These are phyloP conservation scores for Coleophora flavipennella DNA, from an alignment of 2,888 invertebrate genomes.

Conservation along the genomic window DNA sequence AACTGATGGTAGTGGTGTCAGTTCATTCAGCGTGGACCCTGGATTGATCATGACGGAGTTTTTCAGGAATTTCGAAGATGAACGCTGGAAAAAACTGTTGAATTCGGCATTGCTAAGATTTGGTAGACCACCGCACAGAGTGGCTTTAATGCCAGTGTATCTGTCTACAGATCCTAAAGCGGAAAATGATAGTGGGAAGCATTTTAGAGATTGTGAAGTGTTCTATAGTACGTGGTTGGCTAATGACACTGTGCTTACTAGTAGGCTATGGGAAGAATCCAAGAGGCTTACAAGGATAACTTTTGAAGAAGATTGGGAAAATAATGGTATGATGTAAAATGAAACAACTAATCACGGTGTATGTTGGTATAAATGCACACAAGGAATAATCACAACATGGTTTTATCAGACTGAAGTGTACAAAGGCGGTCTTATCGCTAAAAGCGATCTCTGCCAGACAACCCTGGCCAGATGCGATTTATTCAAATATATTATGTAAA, in stretches of 20 bases:
- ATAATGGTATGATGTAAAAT: not conserved
- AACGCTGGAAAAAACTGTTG: constrained; percentile 21
- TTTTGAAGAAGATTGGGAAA: constrained; percentile 43
- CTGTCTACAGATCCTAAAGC: constrained; percentile 38
- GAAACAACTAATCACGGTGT: too few relatives aligned
- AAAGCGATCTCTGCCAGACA: too few relatives aligned
- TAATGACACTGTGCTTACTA: constrained; percentile 31
- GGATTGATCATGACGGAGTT: constrained; percentile 85
- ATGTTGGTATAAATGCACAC: too few relatives aligned
- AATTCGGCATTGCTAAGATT: constrained; percentile 27
- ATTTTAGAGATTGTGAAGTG: constrained; percentile 44
- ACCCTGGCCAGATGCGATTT: too few relatives aligned
- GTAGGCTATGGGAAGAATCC: constrained; percentile 36
- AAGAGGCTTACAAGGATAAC: constrained; percentile 37
- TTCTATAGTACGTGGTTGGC: constrained; percentile 56
- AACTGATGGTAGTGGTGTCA: constrained; percentile 68
- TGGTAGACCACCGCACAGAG: constrained; percentile 32
- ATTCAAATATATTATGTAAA: too few relatives aligned
- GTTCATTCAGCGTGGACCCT: constrained; percentile 86
- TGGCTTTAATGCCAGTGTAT: constrained; percentile 44
- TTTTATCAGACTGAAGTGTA: too few relatives aligned
- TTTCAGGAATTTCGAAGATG: constrained; percentile 69
- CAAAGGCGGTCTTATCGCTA: too few relatives aligned
- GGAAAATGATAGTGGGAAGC: constrained; percentile 36
- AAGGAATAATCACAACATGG: too few relatives aligned